Conservation (phyloP, 1,140 invertebrate species). For the Caenorhabditis elegans region DNA sequence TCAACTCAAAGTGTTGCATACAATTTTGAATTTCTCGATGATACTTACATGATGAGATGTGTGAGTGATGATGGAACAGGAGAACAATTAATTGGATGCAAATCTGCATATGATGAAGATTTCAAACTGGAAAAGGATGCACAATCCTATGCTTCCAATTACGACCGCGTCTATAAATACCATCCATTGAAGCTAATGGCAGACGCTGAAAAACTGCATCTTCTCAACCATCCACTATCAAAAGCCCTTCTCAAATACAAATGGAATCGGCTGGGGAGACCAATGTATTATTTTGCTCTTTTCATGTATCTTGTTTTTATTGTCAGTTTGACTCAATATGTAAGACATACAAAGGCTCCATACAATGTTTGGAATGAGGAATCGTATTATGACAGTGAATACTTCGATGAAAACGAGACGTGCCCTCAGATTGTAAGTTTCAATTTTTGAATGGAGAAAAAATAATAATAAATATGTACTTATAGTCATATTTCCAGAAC, state of each 20-base stretch:
- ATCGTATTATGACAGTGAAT: not conserved
- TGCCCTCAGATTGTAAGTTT: constrained; percentile 1
- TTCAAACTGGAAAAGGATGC: constrained; percentile 53
- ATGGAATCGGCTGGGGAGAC: constrained; percentile 69
- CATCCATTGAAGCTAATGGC: constrained; percentile 71
- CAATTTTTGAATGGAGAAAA: not conserved
- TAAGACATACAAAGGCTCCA: constrained; percentile 67
- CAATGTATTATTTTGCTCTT: constrained; percentile 70
- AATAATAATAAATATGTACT: too few species aligned
- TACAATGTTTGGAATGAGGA: constrained; percentile 25
- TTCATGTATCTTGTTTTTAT: constrained; percentile 69
- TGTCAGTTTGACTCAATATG: constrained; percentile 68
- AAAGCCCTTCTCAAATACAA: constrained; percentile 69
- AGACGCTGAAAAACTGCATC: constrained; percentile 64
- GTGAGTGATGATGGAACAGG: constrained; percentile 41
- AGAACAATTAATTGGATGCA: constrained; percentile 18
- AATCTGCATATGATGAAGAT: constrained; percentile 59
- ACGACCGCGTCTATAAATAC: constrained; percentile 68
- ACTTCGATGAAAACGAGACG: not conserved
- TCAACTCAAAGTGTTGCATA: constrained; percentile 61
- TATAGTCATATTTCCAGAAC: not conserved
- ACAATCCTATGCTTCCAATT: constrained; percentile 66
- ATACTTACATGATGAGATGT: constrained; percentile 66
- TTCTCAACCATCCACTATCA: constrained; percentile 70
- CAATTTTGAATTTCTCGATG: constrained; percentile 71